Base-by-base conservation (phyloP, 1,140 invertebrate species). In the Magallana ariakensis region DNA sequence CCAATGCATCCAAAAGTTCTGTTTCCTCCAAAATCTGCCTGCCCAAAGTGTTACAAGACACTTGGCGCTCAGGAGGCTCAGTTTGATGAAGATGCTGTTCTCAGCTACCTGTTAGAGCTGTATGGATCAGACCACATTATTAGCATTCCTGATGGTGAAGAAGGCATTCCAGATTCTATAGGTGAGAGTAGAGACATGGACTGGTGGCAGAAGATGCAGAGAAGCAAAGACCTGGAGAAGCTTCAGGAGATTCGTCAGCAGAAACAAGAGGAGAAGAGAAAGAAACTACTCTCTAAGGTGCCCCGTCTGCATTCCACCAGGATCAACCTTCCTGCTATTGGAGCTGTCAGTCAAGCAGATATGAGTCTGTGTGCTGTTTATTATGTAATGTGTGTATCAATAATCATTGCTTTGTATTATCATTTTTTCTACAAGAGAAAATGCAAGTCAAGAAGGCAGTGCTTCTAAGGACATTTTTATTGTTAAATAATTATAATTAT, bases 1-100 rank as follows among this genome's bases (percentile, higher is more conserved):
- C 98, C 98, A 0, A 91, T 95, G 84, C 96, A 97, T 94, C 98
- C 97, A 0, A 99, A 99, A 95, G 95, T 97, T 58, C 97, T 98
- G 92, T 99, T 99, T 94, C 99, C 99, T 0, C 95, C 96, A 13
- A 89, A 92, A 11, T 91, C 95, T 1, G 94, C 96, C 84, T 99
- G 98, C 94, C 95, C 96, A 0, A 91, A 95, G 15, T 99, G 98
- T 93, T 96, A 95, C 85, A 84, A 83, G 11, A 62, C 95, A 15
- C 94, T 87, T 53, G 54, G 58, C 0, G 56, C 26, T 2, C 53
- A n/a, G 9, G 87, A 96, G 85, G 95, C 94, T 5, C 95, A 95
- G 33, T 98, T 97, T 97, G 96, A 97, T 90, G 95, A 96, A 89
- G 94, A 94, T 0, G 95, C 96, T 85, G 97, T 98, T 1, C 94